phyloP scores from a whole-genome alignment of 2,888 invertebrate species.

The Heteromyza rotundicornis region DNA sequence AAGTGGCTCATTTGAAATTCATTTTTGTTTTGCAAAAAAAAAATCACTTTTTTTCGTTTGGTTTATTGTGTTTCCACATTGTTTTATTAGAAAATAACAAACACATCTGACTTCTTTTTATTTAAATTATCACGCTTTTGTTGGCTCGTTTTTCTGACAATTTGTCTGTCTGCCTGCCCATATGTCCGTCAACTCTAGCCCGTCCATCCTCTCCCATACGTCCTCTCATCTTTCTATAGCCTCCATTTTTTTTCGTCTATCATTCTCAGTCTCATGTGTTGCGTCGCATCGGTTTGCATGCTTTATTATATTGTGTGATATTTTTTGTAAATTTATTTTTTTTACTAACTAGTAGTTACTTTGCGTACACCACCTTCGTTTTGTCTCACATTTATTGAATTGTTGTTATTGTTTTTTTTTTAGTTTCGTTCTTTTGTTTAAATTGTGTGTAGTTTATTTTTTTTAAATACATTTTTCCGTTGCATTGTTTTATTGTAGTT shows the following conservation, averaged over 20 bases:
- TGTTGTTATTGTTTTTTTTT: no score
- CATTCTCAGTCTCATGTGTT: no score
- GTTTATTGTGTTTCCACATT: background rate
- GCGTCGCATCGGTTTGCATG: background rate
- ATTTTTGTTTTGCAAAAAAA: no score
- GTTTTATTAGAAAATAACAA: background rate
- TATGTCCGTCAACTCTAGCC: background rate
- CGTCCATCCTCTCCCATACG: background rate
- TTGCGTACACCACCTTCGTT: background rate
- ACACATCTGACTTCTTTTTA: background rate
- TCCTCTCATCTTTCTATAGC: background rate
- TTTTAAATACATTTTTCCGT: no score
- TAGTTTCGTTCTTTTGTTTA: no score
- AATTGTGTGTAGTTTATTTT: no score
- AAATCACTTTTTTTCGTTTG: background rate
- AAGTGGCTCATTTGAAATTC: constrained; percentile 2
- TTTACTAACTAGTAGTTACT: no score
- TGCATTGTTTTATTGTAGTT: no score
- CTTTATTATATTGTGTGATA: background rate
- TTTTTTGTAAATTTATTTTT: no score
- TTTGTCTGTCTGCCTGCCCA: background rate
- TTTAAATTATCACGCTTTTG: background rate
- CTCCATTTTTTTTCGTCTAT: background rate
- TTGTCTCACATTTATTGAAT: background rate
- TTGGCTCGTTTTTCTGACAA: background rate